Conservation (phyloP, 2,113 vertebrate genomes). For the Coptodon rendalli region DNA sequence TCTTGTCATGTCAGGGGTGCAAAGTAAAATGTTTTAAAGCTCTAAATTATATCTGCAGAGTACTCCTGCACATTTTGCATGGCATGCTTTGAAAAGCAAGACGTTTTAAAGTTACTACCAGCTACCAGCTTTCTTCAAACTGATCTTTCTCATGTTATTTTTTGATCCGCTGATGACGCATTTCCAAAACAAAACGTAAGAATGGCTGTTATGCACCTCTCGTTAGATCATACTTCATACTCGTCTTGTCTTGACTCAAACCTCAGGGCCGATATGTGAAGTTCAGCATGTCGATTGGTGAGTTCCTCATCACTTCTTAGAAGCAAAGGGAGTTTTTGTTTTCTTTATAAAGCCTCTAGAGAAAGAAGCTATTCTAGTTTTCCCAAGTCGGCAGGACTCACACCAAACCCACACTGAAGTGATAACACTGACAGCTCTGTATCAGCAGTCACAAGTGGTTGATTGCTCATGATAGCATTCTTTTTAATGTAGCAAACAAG, state of each 20-base stretch:
- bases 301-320: conserved; percentile 36
- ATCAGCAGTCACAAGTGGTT: not conserved
- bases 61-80: not conserved
- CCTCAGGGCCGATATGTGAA: fast-evolving
- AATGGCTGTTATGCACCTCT: not conserved
- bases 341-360: not conserved
- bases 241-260: not conserved
- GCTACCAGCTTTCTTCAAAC: not conserved
- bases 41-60: not conserved
- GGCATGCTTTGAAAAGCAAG: not conserved
- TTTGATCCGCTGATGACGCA: too few relatives aligned
- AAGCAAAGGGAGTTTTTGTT: not conserved
- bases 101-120: not conserved
- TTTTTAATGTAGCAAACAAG: not conserved
- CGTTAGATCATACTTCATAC: not conserved
- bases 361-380: not conserved
- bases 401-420: not conserved
- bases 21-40: not conserved
- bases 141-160: not conserved
- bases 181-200: not conserved
- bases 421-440: not conserved
- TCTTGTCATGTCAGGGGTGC: not conserved
- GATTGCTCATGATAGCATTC: not conserved
- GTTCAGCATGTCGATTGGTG: not conserved
- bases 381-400: not conserved